Percentiles rank a stretch among this genome's conserved stretches.
phyloP scores from a whole-genome alignment of 2,888 invertebrate genomes.

The Cosmia trapezina region DNA sequence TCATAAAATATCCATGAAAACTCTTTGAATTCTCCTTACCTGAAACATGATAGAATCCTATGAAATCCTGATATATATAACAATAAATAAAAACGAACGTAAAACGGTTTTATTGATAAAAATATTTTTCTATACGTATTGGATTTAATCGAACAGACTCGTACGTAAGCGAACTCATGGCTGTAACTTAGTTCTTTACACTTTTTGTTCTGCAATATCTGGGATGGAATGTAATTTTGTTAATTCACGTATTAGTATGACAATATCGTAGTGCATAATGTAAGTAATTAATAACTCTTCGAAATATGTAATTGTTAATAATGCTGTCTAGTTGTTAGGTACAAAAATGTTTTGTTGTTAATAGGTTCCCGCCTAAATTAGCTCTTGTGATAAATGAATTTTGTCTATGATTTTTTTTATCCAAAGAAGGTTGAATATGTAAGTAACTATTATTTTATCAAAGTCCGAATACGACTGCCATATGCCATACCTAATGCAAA shows the following conservation, averaged over 20 bases:
- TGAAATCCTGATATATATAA: slow-evolving; percentile 66
- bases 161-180: slow-evolving; percentile 74
- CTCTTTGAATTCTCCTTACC: slow-evolving; percentile 3
- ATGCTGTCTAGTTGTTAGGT: slow-evolving; percentile 81
- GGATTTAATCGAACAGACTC: slow-evolving; percentile 74
- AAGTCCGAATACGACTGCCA: slow-evolving; percentile 27
- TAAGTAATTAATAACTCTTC: slow-evolving; percentile 73
- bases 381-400: slow-evolving; percentile 59
- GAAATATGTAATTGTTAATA: slow-evolving; percentile 80
- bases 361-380: slow-evolving; percentile 75
- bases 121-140: slow-evolving; percentile 87
- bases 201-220: slow-evolving; percentile 83
- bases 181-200: slow-evolving; percentile 75
- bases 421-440: slow-evolving; percentile 37
- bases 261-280: slow-evolving; percentile 84
- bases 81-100: slow-evolving; percentile 67
- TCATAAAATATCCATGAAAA: neutral
- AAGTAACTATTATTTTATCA: slow-evolving; percentile 9
- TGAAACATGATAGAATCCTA: slow-evolving; percentile 66
- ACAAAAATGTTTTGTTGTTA: slow-evolving; percentile 68
- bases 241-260: slow-evolving; percentile 84
- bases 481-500: slow-evolving; percentile 15
- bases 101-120: slow-evolving; percentile 75
- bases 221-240: slow-evolving; percentile 82
- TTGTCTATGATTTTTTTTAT: slow-evolving; percentile 50